A percentile compares a stretch with the other conserved stretches of the same genome.
phyloP scores from a whole-genome alignment of 2,888 invertebrate genomes.

The Rotaria magnacalcarata region DNA sequence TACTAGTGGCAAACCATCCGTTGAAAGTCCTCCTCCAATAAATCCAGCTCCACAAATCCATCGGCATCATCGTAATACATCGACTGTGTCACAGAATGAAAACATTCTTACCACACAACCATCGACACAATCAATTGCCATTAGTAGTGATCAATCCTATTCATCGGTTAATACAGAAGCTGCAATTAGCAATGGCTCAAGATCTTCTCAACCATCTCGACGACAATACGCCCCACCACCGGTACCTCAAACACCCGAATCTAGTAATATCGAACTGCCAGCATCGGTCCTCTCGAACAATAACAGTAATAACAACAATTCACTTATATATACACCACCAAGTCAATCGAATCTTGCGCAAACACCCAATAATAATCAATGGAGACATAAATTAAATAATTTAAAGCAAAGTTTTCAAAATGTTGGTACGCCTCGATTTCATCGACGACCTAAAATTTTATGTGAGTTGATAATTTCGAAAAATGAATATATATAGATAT shows the following conservation, averaged over 20 bases:
- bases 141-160: not conserved
- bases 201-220: not conserved
- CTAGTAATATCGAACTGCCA: slow-evolving; percentile 28
- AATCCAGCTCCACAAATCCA: not conserved
- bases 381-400: slow-evolving; percentile 85
- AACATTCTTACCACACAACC: slow-evolving; percentile 11
- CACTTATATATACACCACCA: not conserved
- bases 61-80: slow-evolving; percentile 35
- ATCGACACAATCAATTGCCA: not conserved
- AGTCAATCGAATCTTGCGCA: not conserved
- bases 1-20: not conserved
- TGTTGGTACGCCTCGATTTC: slow-evolving; percentile 88
- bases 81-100: slow-evolving; percentile 5
- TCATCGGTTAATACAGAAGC: not conserved
- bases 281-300: not conserved
- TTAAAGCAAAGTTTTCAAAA: slow-evolving; percentile 83
- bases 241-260: slow-evolving; percentile 10
- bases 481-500: not conserved
- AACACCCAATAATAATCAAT: slow-evolving; percentile 63
- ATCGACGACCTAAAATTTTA: slow-evolving; percentile 66
- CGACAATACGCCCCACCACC: slow-evolving; percentile 27
- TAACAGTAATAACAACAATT: slow-evolving; percentile 14
- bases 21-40: not conserved
- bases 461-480: not conserved
- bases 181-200: slow-evolving; percentile 24